Evolutionary conservation across 2,113 vertebrate species (phyloP), one percentile per base, ranked within the genome.

Genomic region (Pithys albifrons): DNA sequence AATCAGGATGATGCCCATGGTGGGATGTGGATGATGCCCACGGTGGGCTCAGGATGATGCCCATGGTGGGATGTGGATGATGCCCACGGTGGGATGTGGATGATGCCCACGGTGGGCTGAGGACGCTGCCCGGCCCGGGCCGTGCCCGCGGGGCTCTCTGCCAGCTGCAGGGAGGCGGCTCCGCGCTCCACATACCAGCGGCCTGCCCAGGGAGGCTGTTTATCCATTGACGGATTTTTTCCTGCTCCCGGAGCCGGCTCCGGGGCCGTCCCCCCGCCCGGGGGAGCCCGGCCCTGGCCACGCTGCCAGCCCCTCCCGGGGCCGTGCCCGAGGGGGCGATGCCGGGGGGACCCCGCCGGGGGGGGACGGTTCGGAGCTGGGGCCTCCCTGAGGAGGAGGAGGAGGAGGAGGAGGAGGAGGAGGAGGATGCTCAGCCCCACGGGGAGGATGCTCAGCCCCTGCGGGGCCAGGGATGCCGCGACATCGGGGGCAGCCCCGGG

Each of bases 211-310:
- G 76, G 55, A 86, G 43, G 67, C n/a, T 95, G 91, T 93, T 95
- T 95, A 82, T 85, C 85, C 94, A 1, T 7, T 85, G 96, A 94
- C 88, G 3, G 96, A 31, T 46, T 75, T 85, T 95, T 95, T 88
- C 94, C 96, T 95, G 94, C 82, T 91, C 77, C 5, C 39, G 6
- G 77, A 74, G 58, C 84, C 94, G 89, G 87, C 84, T 70, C 59
- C 78, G 2, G 52, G 22, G 54, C 57, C 39, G 0, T 55, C 62
- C 77, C 12, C 9, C 25, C 4, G 85, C 66, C 11, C 9, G 55
- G 2, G 41, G 10, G 16, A 39, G 59, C 91, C 71, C 27, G n/a
- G 64, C 8, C 65, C 65, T 31, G 70, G 64, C 72, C 13, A 0
- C 10, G 6, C 61, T 39, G 41, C 81, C 52, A 12, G 24, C 7